Conservation (phyloP, 2,113 vertebrate species). For the Mormyrus iriodes region DNA sequence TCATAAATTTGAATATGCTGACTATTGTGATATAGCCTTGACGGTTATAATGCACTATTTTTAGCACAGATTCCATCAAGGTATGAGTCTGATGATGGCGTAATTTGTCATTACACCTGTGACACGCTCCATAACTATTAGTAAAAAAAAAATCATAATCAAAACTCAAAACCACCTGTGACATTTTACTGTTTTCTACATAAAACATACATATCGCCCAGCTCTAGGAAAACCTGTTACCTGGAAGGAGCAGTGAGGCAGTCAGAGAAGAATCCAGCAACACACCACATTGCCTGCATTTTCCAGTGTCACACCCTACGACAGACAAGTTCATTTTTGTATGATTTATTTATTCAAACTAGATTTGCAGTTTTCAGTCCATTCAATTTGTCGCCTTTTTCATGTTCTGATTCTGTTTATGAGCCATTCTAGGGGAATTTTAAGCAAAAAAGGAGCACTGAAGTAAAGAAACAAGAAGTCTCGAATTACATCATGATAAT, state of each 20-base stretch:
- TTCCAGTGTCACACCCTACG: background rate
- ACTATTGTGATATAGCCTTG: background rate
- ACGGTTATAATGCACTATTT: background rate
- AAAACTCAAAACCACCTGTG: background rate
- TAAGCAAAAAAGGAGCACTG: no score
- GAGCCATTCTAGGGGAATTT: no score
- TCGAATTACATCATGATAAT: no score
- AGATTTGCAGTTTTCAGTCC: no score
- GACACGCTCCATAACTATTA: background rate
- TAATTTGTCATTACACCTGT: background rate
- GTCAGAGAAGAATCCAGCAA: background rate
- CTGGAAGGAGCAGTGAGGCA: background rate
- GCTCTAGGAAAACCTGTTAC: background rate
- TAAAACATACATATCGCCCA: background rate
- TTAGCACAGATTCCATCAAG: background rate
- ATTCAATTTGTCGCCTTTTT: no score
- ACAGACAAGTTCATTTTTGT: background rate
- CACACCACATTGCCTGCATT: background rate
- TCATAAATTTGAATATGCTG: background rate
- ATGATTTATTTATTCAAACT: no score
- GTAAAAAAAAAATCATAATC: background rate
- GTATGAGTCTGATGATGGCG: background rate
- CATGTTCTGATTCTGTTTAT: no score
- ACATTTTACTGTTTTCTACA: background rate
- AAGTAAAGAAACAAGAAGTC: no score